Base-by-base conservation (phyloP, 2,888 invertebrate species). In the Andrena trimmerana region DNA sequence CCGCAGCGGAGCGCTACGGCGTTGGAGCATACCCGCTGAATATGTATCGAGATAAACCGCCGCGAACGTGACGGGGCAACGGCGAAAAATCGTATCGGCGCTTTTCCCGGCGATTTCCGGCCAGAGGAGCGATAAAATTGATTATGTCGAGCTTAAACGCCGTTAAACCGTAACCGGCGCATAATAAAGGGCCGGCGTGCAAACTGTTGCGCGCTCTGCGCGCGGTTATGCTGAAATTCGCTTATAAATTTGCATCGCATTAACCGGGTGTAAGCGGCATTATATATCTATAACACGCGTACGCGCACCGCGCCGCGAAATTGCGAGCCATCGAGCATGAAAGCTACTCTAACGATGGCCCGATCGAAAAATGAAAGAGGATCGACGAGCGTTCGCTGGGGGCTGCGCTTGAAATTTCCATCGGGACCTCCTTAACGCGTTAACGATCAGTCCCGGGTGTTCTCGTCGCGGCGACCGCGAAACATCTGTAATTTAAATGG, bases 211-310 rank as follows among this genome's bases (percentile, higher is more conserved):
- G 72, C 83, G 20, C 67, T 57, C 63, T 59, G 70, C 67, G 62
- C 83, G 74, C 78, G 83, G 70, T 78, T 83, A 78, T 75, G 74
- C 71, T 50, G 62, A 83, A 84, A 83, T 84, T 84, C 70, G 78
- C 84, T 79, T 78, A 72, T 74, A 84, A 84, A 84, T 84, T 84
- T 83, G 83, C 79, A 83, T 83, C 74, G 78, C 74, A 78, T 84
- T 84, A 84, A 79, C 66, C 63, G 54, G 33, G 70, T 29, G 62
- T 60, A 70, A 66, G 57, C 57, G 63, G 36, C 78, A 82, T 72
- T 67, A 74, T 27, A 57, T 70, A 70, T 78, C 70, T 74, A 63
- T 67, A 71, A 78, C 66, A 57, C 74, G 20, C 42, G 72, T 36
- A 16, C 36, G 33, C 33, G 33, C 67, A 65, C 50, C 20, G 16